Base-by-base conservation (phyloP, 2,797 vertebrate genomes). In the Capromys pilorides region DNA sequence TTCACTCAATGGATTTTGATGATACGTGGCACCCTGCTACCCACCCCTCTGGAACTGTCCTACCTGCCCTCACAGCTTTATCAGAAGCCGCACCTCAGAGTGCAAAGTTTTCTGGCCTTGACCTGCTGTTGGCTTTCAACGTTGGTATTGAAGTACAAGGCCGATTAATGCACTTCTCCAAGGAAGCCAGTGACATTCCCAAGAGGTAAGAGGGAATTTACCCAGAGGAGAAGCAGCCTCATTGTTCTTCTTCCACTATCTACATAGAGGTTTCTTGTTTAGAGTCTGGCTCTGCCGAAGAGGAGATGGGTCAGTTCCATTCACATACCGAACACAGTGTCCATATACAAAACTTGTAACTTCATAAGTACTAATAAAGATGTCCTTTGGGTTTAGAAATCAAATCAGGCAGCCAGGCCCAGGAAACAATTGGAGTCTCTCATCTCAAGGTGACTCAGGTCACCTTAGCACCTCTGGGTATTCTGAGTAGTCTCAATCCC, bases 11-110 rank as follows among this genome's bases (percentile, higher is more conserved):
- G 99, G 99, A 99, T 96, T 99, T 99, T 98, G 99, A 99, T 0
- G 99, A 99, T 97, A 99, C 99, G 0, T 99, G 99, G 99, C 98
- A 99, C 86, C 99, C 99, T 64, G 99, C 99, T n/a, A 99, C 99
- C 62, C 99, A 99, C 92, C 99, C 99, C 19, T 99, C 99, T 0
- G 99, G 99, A 2, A 98, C 99, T 0, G 98, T 99, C 93, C 98
- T 99, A 19, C 99, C 99, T 0, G 98, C 98, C 0, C 97, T 99
- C 94, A 98, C 99, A 95, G 99, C 99, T n/a, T 97, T 99, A 84
- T 98, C 98, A 0, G 99, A 99, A 98, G 97, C 98, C 0, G 81
- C 99, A 31, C 96, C 98, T 77, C 91, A 81, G 86, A 98, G 98
- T 93, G 97, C 94, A 13, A 99, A 94, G 96, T 97, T 98, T 83